These are phyloP conservation scores for Neosilurus mollespiculum DNA, from an alignment of 2,797 vertebrate genomes.

Conservation along the genomic window DNA sequence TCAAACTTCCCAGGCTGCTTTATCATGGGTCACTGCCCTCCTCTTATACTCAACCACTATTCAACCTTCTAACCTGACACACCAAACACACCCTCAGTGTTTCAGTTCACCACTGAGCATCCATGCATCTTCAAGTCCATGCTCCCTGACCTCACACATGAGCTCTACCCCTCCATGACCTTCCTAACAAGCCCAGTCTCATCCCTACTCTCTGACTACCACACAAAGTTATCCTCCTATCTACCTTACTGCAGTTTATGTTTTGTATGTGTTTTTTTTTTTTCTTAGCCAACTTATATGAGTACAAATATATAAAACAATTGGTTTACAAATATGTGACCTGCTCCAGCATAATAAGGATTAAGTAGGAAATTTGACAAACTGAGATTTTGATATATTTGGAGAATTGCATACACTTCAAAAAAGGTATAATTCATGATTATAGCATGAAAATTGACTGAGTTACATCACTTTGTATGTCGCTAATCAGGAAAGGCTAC, in stretches of 20 bases:
- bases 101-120: conserved; percentile 13
- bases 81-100: conserved; percentile 7
- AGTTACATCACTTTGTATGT: too few species aligned
- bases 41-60: conserved; percentile 2
- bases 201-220: neutral
- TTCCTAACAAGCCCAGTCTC: neutral
- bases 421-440: too few species aligned
- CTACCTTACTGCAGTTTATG: too few species aligned
- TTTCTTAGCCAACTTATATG: neutral
- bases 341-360: too few species aligned
- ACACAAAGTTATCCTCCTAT: neutral
- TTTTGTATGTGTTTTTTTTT: neutral
- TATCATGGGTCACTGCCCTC: conserved; percentile 50
- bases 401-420: too few species aligned
- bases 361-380: too few species aligned
- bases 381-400: too few species aligned
- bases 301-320: too few species aligned
- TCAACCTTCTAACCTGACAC: conserved; percentile 7
- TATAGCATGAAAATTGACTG: too few species aligned
- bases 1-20: conserved; percentile 21
- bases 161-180: too few species aligned
- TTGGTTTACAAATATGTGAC: too few species aligned
- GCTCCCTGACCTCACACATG: conserved; percentile 8
- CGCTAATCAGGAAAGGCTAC: too few species aligned
- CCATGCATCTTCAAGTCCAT: conserved; percentile 11